phyloP scores from a whole-genome alignment of 2,888 invertebrate species.

The Chymomyza caudatula region DNA sequence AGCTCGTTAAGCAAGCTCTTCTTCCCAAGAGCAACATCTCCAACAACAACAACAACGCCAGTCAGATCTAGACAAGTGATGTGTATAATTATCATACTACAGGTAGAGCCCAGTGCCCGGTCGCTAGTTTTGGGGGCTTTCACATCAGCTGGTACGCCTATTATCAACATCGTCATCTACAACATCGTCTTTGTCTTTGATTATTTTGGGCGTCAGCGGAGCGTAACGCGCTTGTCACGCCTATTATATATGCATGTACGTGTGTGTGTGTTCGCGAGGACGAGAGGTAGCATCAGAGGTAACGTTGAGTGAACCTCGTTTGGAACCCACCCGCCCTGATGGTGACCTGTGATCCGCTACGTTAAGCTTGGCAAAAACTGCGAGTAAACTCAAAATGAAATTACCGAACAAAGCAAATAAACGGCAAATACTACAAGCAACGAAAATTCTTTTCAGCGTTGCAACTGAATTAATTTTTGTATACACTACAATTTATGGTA shows the following conservation, averaged over 20 bases:
- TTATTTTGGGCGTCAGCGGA: slow-evolving; percentile 68
- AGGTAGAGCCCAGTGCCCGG: slow-evolving; percentile 9
- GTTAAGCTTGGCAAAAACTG: slow-evolving; percentile 54
- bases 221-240: slow-evolving; percentile 72
- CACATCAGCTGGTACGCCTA: slow-evolving; percentile 10
- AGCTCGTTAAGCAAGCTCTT: slow-evolving; percentile 51
- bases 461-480: slow-evolving; percentile 56
- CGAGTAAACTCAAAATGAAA: slow-evolving; percentile 28
- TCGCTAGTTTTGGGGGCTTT: not conserved
- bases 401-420: slow-evolving; percentile 50
- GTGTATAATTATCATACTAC: slow-evolving; percentile 62
- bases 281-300: slow-evolving; percentile 40
- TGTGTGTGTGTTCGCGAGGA: not conserved
- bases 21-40: not conserved
- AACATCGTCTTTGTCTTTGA: slow-evolving; percentile 64
- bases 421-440: slow-evolving; percentile 40
- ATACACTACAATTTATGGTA: not conserved
- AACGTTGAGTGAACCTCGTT: slow-evolving; percentile 61
- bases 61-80: slow-evolving; percentile 18
- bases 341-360: slow-evolving; percentile 45
- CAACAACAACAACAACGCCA: slow-evolving; percentile 24
- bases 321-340: slow-evolving; percentile 47
- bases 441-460: slow-evolving; percentile 21
- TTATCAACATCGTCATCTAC: slow-evolving; percentile 60
- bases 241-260: slow-evolving; percentile 50